Conservation (phyloP, 2,888 invertebrate genomes). For the Synergus japonicus region DNA sequence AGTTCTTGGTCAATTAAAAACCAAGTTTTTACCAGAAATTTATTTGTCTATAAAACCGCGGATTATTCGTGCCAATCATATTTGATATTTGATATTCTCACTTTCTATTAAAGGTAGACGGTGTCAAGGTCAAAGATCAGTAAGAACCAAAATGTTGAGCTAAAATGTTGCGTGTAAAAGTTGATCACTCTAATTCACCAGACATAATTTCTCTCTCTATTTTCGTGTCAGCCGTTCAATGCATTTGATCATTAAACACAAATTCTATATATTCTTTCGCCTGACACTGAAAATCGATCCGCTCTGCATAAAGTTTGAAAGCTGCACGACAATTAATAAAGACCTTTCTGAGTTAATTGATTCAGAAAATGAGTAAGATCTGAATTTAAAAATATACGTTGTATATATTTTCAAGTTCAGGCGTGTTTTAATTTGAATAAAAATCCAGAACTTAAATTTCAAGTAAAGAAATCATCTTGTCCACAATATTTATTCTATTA, state of each 20-base stretch:
- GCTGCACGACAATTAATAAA: not conserved
- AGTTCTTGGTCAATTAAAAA: too few species aligned
- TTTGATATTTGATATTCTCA: conserved; percentile 1
- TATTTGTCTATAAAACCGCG: too few species aligned
- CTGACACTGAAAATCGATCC: conserved; percentile 18
- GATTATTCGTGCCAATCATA: not conserved
- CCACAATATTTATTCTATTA: too few species aligned
- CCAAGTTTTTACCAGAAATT: too few species aligned
- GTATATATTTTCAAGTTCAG: not conserved
- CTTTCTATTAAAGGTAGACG: not conserved
- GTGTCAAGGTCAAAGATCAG: conserved; percentile 25
- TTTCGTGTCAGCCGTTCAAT: conserved; percentile 23
- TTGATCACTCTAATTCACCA: conserved; percentile 24
- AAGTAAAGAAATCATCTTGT: not conserved
- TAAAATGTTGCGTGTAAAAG: conserved; percentile 36
- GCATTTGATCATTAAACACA: conserved; percentile 6
- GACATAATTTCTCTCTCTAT: conserved; percentile 23
- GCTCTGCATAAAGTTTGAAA: not conserved
- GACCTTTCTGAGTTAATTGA: not conserved
- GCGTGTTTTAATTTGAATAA: not conserved
- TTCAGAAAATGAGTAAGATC: not conserved
- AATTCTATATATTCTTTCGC: conserved; percentile 31
- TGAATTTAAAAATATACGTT: not conserved
- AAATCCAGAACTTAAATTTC: not conserved
- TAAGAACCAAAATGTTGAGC: not conserved